Conservation (phyloP, 1,140 invertebrate genomes). For the Bombus impatiens region DNA sequence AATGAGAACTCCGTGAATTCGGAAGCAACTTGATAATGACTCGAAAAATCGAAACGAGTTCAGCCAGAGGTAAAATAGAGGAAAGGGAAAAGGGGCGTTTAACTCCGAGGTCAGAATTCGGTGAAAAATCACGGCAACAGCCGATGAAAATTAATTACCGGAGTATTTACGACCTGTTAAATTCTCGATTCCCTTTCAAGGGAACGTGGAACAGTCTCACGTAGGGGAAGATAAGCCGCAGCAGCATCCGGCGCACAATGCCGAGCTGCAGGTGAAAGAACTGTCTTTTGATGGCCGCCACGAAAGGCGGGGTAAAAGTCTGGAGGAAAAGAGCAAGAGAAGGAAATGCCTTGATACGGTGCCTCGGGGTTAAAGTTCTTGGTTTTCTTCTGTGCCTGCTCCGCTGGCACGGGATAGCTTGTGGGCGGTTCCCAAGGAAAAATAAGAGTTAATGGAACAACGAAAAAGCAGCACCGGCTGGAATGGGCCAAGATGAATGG, state of each 20-base stretch:
- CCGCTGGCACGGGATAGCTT: slow-evolving; percentile 55
- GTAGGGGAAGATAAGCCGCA: slow-evolving; percentile 17
- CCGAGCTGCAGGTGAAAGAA: slow-evolving; percentile 44
- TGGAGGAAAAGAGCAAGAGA: slow-evolving; percentile 46
- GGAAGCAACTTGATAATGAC: background rate
- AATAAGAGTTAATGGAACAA: slow-evolving; percentile 74
- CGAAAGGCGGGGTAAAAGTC: slow-evolving; percentile 45
- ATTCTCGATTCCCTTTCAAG: background rate
- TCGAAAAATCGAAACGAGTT: slow-evolving; percentile 3
- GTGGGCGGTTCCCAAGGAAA: slow-evolving; percentile 58
- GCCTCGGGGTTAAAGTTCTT: slow-evolving; percentile 68
- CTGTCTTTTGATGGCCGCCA: slow-evolving; percentile 44
- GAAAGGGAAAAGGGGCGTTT: background rate
- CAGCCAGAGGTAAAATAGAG: background rate
- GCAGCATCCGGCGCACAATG: slow-evolving; percentile 43
- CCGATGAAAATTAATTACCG: slow-evolving; percentile 42
- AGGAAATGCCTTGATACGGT: slow-evolving; percentile 59
- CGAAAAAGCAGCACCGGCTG: slow-evolving; percentile 57
- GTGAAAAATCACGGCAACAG: background rate
- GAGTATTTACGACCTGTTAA: slow-evolving; percentile 41
- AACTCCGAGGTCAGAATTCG: background rate
- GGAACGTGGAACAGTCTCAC: too few relatives aligned
- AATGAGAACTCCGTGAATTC: slow-evolving; percentile 4
- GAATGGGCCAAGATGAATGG: slow-evolving; percentile 71
- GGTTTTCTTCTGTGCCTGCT: slow-evolving; percentile 50